A percentile compares a stretch with the other conserved stretches of the same genome.
Conservation (phyloP, 1,140 invertebrate genomes). For the Apis dorsata region DNA sequence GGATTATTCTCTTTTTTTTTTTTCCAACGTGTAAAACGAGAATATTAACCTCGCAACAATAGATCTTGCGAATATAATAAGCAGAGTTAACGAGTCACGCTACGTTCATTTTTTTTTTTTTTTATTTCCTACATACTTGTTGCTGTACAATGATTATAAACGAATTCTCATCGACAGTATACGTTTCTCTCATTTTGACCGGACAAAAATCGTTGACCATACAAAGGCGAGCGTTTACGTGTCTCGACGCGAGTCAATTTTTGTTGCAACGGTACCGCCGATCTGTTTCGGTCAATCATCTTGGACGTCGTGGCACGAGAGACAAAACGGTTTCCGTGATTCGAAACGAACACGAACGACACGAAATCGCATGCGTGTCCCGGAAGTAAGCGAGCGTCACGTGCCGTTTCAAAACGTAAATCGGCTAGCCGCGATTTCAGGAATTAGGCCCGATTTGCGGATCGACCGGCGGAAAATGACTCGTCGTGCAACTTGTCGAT, state of each 20-base stretch:
- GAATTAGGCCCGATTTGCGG: conserved; percentile 20
- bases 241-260: conserved; percentile 59
- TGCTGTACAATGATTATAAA: no score
- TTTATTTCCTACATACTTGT: no score
- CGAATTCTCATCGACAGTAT: neutral
- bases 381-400: conserved; percentile 30
- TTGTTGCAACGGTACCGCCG: conserved; percentile 59
- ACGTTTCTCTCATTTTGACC: no score
- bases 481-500: conserved; percentile 8
- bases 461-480: neutral
- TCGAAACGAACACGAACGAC: conserved; percentile 26
- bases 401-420: conserved; percentile 30
- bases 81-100: no score
- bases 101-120: no score
- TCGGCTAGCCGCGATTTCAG: conserved; percentile 13
- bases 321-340: conserved; percentile 53
- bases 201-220: neutral
- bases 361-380: conserved; percentile 49
- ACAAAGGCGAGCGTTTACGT: conserved; percentile 18
- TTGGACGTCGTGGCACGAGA: conserved; percentile 55
- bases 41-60: no score
- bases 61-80: no score
- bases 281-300: conserved; percentile 62
- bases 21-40: no score
- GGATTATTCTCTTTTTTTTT: no score